Evolutionary conservation across 2,888 invertebrate genomes (phyloP).

Genomic region (Lepetodrilus schrolli): DNA sequence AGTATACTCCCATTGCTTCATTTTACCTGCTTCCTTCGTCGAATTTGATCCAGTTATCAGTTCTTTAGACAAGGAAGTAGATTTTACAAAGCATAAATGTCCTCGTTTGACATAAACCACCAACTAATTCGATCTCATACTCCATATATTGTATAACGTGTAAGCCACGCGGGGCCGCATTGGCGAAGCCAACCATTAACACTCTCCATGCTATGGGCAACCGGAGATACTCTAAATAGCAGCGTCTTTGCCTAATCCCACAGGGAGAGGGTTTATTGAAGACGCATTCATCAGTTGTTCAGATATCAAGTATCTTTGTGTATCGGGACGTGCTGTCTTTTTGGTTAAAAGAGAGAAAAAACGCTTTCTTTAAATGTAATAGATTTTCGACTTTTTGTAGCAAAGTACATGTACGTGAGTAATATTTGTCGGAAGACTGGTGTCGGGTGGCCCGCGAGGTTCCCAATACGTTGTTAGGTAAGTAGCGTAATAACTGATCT

Average conservation of each 20-base stretch:
- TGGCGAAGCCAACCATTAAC: no score
- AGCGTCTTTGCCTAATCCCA: neutral
- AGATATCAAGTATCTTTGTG: neutral
- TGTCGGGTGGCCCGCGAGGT: neutral
- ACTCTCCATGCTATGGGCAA: no score
- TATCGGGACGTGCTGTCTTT: slow-evolving; percentile 10
- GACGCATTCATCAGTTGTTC: neutral
- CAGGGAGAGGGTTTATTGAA: neutral
- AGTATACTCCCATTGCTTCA: no score
- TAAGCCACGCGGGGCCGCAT: no score
- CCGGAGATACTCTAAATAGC: neutral
- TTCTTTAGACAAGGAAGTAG: no score
- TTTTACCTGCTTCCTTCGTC: no score
- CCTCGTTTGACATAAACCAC: no score
- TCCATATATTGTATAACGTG: no score
- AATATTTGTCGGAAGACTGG: slow-evolving; percentile 20
- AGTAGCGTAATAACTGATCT: neutral
- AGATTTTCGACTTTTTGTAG: slow-evolving; percentile 12
- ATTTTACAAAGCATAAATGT: no score
- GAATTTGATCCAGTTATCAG: no score
- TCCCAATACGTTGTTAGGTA: neutral
- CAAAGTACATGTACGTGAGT: slow-evolving; percentile 25
- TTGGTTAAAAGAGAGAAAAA: neutral
- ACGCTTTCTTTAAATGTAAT: neutral
- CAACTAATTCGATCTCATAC: no score